Percentiles rank a stretch among this genome's conserved stretches.
These are phyloP conservation scores for Eulimnadia texana DNA, from an alignment of 1,140 invertebrate species.

Conservation along the genomic window DNA sequence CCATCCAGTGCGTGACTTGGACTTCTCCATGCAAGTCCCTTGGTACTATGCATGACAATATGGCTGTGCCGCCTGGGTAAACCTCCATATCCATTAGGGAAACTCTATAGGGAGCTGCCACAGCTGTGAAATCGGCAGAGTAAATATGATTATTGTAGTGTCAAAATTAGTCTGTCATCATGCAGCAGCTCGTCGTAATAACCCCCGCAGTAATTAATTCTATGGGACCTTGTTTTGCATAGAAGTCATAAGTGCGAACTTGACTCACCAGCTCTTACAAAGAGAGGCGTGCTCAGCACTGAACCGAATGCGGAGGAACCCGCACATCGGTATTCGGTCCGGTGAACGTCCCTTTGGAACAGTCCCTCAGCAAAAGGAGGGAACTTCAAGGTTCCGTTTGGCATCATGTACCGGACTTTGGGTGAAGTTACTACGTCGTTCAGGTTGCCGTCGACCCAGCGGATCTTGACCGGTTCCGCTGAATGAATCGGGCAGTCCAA, in stretches of 20 bases:
- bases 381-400: not conserved
- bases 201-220: too few species aligned
- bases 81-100: not conserved
- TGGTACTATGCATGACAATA: not conserved
- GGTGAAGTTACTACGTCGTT: not conserved
- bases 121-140: not conserved
- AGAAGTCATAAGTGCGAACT: not conserved
- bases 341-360: not conserved
- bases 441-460: not conserved
- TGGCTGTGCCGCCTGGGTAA: not conserved
- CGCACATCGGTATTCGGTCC: not conserved
- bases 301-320: not conserved
- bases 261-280: not conserved
- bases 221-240: too few species aligned
- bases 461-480: not conserved
- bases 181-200: too few species aligned
- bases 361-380: not conserved
- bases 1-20: not conserved
- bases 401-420: not conserved
- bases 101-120: not conserved
- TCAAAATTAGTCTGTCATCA: too few species aligned
- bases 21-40: not conserved
- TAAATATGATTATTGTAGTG: not conserved
- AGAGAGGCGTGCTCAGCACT: not conserved
- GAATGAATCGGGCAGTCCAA: not conserved